These are phyloP conservation scores for Dyspetes luteomarginatus DNA, from an alignment of 2,888 invertebrate genomes.

Conservation along the genomic window DNA sequence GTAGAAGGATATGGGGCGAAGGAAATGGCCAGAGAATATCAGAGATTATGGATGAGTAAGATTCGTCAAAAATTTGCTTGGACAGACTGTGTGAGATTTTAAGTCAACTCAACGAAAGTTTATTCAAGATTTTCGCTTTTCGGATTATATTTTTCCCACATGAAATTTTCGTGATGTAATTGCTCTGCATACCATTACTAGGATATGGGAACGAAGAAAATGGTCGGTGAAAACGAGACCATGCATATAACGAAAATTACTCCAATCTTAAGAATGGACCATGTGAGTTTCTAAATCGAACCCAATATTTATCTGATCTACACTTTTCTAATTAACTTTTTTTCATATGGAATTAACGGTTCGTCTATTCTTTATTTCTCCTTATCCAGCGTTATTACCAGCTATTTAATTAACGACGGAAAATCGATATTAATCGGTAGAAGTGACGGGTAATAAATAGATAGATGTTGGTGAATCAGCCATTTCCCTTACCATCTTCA, in stretches of 20 bases:
- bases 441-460: constrained; percentile 63
- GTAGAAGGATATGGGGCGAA: constrained; percentile 70
- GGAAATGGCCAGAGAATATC: constrained; percentile 67
- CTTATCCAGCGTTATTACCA: not conserved
- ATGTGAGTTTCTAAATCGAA: not conserved
- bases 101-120: too few species aligned
- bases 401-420: constrained; percentile 56
- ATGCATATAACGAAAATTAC: too few species aligned
- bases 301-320: not conserved
- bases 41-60: constrained; percentile 30
- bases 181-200: too few species aligned
- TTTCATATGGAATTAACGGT: not conserved
- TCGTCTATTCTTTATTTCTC: not conserved
- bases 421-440: constrained; percentile 60
- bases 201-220: too few species aligned
- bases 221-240: too few species aligned
- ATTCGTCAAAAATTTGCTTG: too few species aligned
- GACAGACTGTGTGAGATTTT: too few species aligned
- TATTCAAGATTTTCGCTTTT: too few species aligned
- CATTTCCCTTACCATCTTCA: constrained; percentile 10
- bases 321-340: not conserved
- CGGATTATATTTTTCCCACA: not conserved
- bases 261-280: too few species aligned
- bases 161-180: not conserved
- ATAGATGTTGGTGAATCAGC: constrained; percentile 57